phyloP scores from a whole-genome alignment of 2,113 vertebrate species.

The Bubo bubo region DNA sequence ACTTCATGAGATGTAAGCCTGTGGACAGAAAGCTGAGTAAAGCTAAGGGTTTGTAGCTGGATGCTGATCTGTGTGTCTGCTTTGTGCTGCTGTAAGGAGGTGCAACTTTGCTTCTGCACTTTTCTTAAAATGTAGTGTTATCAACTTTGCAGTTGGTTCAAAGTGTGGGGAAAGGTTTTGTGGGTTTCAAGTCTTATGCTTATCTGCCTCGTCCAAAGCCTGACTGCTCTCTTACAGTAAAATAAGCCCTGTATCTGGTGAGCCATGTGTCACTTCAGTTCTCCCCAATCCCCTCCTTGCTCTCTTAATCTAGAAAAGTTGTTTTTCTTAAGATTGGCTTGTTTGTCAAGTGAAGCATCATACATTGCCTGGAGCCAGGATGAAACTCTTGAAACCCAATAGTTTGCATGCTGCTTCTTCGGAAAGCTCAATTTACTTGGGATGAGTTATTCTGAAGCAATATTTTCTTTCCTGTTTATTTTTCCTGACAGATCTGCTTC shows the following conservation, averaged over 20 bases:
- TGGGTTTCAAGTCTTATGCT: neutral
- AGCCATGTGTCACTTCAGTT: neutral
- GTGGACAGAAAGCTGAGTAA: neutral
- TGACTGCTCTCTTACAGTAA: neutral
- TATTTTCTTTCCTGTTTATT: conserved; percentile 40
- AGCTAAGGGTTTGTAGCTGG: neutral
- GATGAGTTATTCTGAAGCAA: conserved; percentile 3
- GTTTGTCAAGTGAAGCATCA: conserved; percentile 29
- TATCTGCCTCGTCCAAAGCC: neutral
- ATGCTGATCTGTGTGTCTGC: neutral
- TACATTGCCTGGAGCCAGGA: conserved; percentile 23
- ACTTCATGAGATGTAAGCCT: neutral
- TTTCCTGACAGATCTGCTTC: conserved; percentile 20
- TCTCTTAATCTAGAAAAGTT: neutral
- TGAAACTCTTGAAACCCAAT: neutral
- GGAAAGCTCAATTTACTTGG: neutral
- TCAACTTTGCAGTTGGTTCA: neutral
- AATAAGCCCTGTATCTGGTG: neutral
- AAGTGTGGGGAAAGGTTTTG: neutral
- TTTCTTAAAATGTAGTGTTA: neutral
- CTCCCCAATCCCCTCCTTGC: neutral
- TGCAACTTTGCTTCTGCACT: neutral
- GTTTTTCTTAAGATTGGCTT: conserved; percentile 12
- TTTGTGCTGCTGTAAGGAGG: neutral
- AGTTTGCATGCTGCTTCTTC: neutral